Conservation (phyloP, 2,888 invertebrate genomes). For the Mythimna vitellina region DNA sequence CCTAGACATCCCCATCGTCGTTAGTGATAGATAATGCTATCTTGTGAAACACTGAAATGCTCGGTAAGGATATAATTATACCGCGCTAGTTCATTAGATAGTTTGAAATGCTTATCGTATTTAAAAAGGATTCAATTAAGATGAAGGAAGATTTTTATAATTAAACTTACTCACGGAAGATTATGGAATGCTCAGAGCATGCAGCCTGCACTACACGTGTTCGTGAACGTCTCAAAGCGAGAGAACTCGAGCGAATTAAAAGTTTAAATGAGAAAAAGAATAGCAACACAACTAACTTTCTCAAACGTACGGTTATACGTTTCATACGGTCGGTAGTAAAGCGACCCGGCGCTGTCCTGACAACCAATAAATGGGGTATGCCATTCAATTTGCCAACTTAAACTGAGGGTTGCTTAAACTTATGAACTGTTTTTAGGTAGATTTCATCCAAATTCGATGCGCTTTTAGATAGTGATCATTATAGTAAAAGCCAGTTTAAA, state of each 20-base stretch:
- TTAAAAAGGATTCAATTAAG: background rate
- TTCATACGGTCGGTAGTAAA: constrained; percentile 10
- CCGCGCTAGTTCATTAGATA: too few relatives aligned
- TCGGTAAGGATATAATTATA: too few relatives aligned
- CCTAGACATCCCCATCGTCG: too few relatives aligned
- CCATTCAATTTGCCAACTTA: constrained; percentile 39
- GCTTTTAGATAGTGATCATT: background rate
- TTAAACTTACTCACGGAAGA: background rate
- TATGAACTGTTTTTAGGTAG: background rate
- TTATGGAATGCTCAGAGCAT: background rate
- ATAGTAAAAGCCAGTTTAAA: background rate
- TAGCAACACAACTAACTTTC: background rate
- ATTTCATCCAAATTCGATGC: background rate
- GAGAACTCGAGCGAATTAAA: constrained; percentile 9
- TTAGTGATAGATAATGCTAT: background rate
- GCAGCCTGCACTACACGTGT: background rate
- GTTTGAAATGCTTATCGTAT: background rate
- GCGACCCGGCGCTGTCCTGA: background rate
- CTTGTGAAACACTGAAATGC: too few relatives aligned
- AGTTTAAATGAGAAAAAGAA: constrained; percentile 17
- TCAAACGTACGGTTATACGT: too few relatives aligned
- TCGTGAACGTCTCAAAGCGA: background rate
- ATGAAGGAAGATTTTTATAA: background rate
- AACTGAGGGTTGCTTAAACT: constrained; percentile 8
- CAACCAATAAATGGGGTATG: constrained; percentile 33